Conservation (phyloP, 2,888 invertebrate genomes). For the Pherbina coryleti region DNA sequence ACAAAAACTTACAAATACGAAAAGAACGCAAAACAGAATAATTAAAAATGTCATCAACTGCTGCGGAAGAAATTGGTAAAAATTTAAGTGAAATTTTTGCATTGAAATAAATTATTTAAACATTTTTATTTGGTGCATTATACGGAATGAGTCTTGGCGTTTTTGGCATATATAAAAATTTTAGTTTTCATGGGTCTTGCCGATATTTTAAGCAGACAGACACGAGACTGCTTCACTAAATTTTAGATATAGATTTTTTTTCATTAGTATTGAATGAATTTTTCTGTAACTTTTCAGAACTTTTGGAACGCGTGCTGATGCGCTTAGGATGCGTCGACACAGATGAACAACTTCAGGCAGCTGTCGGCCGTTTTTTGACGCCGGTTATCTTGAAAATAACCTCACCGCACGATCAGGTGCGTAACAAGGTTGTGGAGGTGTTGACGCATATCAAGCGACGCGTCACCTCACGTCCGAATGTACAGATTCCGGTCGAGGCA, state of each 20-base stretch:
- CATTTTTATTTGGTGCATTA: not conserved
- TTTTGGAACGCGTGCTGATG: slow-evolving; percentile 90
- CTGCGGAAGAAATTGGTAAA: slow-evolving; percentile 68
- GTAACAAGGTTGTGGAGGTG: slow-evolving; percentile 84
- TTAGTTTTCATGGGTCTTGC: no score
- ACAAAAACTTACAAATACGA: slow-evolving; percentile 1
- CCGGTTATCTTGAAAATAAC: slow-evolving; percentile 92
- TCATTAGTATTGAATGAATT: slow-evolving; percentile 1
- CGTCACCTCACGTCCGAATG: slow-evolving; percentile 84
- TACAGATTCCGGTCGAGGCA: slow-evolving; percentile 88
- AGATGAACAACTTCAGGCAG: slow-evolving; percentile 88
- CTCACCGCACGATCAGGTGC: slow-evolving; percentile 87
- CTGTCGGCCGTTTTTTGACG: slow-evolving; percentile 83
- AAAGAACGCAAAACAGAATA: slow-evolving; percentile 39
- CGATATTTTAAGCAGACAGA: no score
- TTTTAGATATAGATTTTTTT: not conserved
- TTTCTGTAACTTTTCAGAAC: slow-evolving; percentile 71
- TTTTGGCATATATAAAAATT: not conserved
- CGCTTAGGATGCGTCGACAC: slow-evolving; percentile 89
- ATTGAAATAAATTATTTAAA: not conserved
- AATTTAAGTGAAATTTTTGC: not conserved
- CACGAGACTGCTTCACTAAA: not conserved
- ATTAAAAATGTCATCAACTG: slow-evolving; percentile 66
- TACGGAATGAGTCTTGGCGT: not conserved
- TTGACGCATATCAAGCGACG: slow-evolving; percentile 92